Evolutionary conservation across 2,797 vertebrate species (phyloP), one percentile per base, ranked within the genome.

Genomic region (Channallabes apus): DNA sequence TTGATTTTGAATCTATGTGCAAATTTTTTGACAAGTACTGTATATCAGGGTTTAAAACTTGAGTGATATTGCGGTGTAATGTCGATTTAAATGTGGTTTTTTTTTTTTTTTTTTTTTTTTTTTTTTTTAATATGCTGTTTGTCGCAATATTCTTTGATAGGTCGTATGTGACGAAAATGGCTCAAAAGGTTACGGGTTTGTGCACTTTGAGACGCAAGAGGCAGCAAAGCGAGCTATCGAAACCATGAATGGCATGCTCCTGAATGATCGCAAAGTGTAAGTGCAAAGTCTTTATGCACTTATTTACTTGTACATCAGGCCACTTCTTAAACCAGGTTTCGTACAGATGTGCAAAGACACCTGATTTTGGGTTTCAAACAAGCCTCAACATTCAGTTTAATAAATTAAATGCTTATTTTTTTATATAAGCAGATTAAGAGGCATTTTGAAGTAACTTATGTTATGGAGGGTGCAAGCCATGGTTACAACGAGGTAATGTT

Each of bases 231-330:
- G 96, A 35, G 98, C 98, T 83, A 99, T 99, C 17, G 92, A 94
- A 3, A 99, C 96, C 71, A 99, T 99, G 97, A 99, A 99, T 1
- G 98, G 98, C 87, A 99, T 99, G 98, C 91, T 99, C 83, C 95
- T 99, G 82, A 99, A 99, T 2, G 98, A 99, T 85, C 94, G 96
- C 61, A 99, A 99, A 96, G 98, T 99, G 98, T 99, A 93, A 96
- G 97, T 96, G 81, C 46, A 3, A 4, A 69, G 46, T 65, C 73
- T 12, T 59, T 3, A 38, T 22, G 76, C 35, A 41, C 6, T 61
- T 1, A 12, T 78, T 12, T 62, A 41, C 35, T 38, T n/a, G 76
- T 17, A 61, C 76, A 61, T 12, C 58, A 62, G 58, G 35, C 12
- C 20, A n/a, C 20, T 62, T 24, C 14, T 41, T 38, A 65, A 65